Evolutionary conservation across 2,113 vertebrate genomes (phyloP).

Genomic region (Melanerpes formicivorus): DNA sequence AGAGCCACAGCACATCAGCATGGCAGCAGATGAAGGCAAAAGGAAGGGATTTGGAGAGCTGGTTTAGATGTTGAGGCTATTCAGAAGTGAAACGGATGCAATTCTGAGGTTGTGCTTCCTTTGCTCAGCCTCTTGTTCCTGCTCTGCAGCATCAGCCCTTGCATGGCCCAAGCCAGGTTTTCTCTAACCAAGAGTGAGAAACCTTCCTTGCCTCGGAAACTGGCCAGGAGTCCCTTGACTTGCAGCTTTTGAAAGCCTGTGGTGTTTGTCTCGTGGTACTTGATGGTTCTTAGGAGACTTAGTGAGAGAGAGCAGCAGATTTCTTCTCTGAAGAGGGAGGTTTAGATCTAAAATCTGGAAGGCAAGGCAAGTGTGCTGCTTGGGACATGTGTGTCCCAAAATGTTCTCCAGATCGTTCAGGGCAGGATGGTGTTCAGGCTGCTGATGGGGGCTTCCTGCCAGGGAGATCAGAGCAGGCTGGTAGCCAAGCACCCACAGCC

Average conservation of each 20-base stretch:
- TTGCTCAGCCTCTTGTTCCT: background rate
- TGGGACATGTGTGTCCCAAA: rapidly evolving
- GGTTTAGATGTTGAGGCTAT: background rate
- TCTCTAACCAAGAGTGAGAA: rapidly evolving
- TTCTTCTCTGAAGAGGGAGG: background rate
- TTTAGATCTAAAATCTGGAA: background rate
- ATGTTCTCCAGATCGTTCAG: background rate
- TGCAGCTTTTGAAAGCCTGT: background rate
- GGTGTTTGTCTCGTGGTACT: background rate
- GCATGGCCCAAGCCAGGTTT: rapidly evolving
- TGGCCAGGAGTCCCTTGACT: background rate
- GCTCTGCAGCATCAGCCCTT: background rate
- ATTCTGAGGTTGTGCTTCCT: background rate
- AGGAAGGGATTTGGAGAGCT: background rate
- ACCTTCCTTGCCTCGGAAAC: background rate
- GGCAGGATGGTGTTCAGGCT: rapidly evolving
- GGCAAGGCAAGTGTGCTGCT: rapidly evolving
- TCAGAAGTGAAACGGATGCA: background rate
- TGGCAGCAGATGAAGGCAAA: background rate
- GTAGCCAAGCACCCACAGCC: background rate
- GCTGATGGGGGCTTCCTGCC: background rate
- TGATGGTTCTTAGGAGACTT: background rate
- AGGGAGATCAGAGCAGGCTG: background rate
- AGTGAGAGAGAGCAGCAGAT: background rate
- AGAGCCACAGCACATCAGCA: background rate